Percentiles rank a stretch among this genome's conserved stretches.
Conservation (phyloP, 2,797 vertebrate species). For the Eupleurogrammus muticus region DNA sequence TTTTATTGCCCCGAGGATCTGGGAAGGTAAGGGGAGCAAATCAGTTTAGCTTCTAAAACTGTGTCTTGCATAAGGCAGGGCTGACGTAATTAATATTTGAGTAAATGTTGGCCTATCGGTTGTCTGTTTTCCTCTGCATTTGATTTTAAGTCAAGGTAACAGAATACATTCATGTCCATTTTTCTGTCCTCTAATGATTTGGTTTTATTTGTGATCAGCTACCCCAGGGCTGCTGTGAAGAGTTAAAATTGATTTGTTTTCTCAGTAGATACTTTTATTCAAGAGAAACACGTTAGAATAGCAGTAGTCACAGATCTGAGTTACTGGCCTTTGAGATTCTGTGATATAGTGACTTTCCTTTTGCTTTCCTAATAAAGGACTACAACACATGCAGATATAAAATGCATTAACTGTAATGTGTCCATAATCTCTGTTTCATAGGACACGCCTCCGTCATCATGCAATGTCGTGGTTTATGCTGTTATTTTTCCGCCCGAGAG, state of each 20-base stretch:
- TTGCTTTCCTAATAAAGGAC: neutral
- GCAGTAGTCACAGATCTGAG: neutral
- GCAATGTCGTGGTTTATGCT: conserved; percentile 18
- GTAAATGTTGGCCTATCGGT: neutral
- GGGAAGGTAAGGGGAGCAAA: conserved; percentile 66
- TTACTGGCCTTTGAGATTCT: neutral
- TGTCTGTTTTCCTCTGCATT: neutral
- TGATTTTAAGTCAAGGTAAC: neutral
- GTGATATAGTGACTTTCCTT: neutral
- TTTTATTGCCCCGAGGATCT: conserved; percentile 25
- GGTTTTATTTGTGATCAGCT: neutral
- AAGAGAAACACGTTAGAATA: neutral
- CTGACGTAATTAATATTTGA: neutral
- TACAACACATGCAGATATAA: conserved; percentile 27
- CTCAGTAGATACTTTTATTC: neutral
- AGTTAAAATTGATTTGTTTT: neutral
- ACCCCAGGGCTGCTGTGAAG: neutral
- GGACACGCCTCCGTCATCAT: conserved; percentile 1
- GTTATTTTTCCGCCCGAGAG: neutral
- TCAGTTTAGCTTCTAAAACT: neutral
- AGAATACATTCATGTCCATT: too few species aligned
- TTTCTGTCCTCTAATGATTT: neutral
- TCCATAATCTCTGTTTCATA: conserved; percentile 14
- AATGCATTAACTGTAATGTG: neutral
- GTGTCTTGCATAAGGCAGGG: neutral